Evolutionary conservation across 2,113 vertebrate genomes (phyloP), one percentile per base, ranked within the genome.

Genomic region (Bolborhynchus lineola): DNA sequence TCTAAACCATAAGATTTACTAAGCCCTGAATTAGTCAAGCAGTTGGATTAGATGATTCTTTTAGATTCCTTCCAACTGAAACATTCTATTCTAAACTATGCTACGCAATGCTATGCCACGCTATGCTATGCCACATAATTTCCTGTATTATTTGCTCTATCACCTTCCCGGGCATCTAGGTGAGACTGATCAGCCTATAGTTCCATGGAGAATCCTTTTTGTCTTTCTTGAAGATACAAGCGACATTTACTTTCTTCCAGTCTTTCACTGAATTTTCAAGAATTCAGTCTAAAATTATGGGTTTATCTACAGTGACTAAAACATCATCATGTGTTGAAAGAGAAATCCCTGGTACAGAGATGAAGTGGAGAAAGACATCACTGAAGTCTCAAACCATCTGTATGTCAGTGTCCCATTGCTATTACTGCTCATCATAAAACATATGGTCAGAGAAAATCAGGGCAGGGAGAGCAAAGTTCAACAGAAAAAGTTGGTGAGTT

Each of bases 401-500:
- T 63, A 28, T 77, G 21, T 77, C n/a, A 62, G 24, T 11, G 23
- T 92, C 46, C 24, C 46, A 50, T 29, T 77, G 63, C 15, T 95
- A 47, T 59, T 86, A 62, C 49, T 83, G 19, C 28, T 90, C 17
- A 49, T 94, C 52, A 47, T 64, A 75, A 95, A 95, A 69, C 87
- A 92, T 94, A 92, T 85, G 67, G 74, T 69, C 59, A 86, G 72
- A 93, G 72, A 50, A 88, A 94, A 25, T 47, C 46, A 86, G 64
- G 33, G 25, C 50, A 59, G 13, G n/a, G 50, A 88, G 37, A 70
- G 29, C 53, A 74, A 92, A 77, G 60, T 92, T 95, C 68, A 90
- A 6, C 16, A 47, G 60, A 63, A 86, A 88, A 80, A 60, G 11
- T 50, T 78, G 57, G 33, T 55, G 69, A 67, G 42, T 68, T 83